Conservation (phyloP, 2,113 vertebrate species). For the Heteronetta atricapilla region DNA sequence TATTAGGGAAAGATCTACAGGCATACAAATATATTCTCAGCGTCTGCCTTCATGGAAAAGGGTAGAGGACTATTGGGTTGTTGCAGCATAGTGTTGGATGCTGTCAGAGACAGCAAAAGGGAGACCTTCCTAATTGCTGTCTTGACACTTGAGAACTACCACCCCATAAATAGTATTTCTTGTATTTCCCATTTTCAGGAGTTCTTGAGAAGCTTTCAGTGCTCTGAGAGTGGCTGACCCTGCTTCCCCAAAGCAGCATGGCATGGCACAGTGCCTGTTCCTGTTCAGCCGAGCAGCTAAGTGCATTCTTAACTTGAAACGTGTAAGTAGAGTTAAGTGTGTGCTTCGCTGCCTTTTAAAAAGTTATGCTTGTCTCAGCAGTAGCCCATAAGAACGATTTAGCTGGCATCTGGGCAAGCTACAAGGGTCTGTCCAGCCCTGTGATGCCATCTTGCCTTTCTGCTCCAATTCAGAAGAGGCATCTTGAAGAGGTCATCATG, state of each 20-base stretch:
- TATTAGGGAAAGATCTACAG: background rate
- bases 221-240: background rate
- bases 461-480: background rate
- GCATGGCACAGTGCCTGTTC: background rate
- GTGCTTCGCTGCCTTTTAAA: background rate
- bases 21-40: background rate
- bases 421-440: background rate
- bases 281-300: background rate
- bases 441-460: background rate
- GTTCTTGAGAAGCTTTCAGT: background rate
- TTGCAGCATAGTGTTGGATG: background rate
- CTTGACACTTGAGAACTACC: background rate
- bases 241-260: rapidly evolving
- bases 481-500: background rate
- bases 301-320: background rate
- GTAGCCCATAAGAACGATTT: background rate
- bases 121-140: background rate
- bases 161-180: background rate
- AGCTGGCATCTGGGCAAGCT: background rate
- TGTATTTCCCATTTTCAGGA: background rate
- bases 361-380: background rate
- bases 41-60: background rate
- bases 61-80: background rate
- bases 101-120: background rate
- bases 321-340: background rate